Percentiles rank a stretch among this genome's conserved stretches.
phyloP scores from a whole-genome alignment of 2,888 invertebrate species.

The Coenonympha arcania region DNA sequence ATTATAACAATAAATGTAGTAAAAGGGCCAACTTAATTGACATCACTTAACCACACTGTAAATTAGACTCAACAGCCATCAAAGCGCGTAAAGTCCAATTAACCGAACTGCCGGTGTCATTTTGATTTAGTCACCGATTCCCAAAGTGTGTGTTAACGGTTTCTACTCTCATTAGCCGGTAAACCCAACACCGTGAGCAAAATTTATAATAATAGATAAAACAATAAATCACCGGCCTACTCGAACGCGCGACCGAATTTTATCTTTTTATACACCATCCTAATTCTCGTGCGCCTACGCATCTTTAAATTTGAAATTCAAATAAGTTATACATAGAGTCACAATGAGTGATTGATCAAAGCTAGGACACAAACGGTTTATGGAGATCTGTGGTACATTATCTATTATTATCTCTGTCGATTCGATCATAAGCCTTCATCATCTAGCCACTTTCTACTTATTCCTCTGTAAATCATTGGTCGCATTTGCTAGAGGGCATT shows the following conservation, averaged over 20 bases:
- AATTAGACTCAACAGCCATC: conserved; percentile 31
- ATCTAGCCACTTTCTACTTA: too few species aligned
- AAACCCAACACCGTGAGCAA: conserved; percentile 48
- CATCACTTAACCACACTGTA: conserved; percentile 29
- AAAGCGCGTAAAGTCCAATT: conserved; percentile 45
- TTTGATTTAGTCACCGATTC: conserved; percentile 47
- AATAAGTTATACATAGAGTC: conserved; percentile 32
- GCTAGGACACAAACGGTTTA: neutral
- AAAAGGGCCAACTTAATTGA: conserved; percentile 40
- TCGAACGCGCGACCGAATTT: conserved; percentile 58
- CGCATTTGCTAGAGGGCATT: too few species aligned
- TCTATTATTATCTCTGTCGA: too few species aligned
- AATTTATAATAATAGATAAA: conserved; percentile 52
- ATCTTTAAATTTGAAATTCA: conserved; percentile 54
- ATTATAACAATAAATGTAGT: too few species aligned
- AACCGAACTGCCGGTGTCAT: conserved; percentile 47
- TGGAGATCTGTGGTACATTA: too few species aligned
- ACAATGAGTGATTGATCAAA: neutral
- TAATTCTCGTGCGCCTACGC: conserved; percentile 64
- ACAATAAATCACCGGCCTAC: conserved; percentile 63
- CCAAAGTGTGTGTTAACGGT: conserved; percentile 35
- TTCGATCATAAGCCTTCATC: too few species aligned
- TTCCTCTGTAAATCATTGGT: too few species aligned
- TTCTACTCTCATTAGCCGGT: conserved; percentile 56
- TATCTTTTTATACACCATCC: conserved; percentile 58